phyloP scores from a whole-genome alignment of 2,797 vertebrate genomes.

The Psittacula derbiana region DNA sequence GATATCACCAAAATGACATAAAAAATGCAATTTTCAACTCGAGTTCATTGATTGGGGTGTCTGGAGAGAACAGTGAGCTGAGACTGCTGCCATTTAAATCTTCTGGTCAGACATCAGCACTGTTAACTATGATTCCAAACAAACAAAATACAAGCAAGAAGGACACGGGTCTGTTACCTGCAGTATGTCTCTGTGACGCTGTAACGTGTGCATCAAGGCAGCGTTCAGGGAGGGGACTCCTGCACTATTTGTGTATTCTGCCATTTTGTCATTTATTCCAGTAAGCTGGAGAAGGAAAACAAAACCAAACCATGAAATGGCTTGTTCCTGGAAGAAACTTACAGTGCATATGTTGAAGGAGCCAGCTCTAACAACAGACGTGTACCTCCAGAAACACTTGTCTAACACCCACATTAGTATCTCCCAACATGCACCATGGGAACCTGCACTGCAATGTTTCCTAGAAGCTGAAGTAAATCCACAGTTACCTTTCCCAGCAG shows the following conservation, averaged over 20 bases:
- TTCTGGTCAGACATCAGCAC: neutral
- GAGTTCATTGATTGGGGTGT: neutral
- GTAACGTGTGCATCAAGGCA: constrained; percentile 95
- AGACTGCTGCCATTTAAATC: neutral
- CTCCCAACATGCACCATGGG: too few relatives aligned
- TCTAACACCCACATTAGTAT: accelerated
- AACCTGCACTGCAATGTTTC: accelerated
- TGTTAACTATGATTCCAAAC: neutral
- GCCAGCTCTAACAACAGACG: accelerated
- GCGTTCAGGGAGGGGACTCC: constrained; percentile 92
- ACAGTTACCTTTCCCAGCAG: constrained; percentile 89
- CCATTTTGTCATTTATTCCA: constrained; percentile 96
- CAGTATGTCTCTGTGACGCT: constrained; percentile 94
- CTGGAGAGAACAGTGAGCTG: neutral
- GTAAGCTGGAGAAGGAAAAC: constrained; percentile 81
- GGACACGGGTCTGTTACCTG: constrained; percentile 75
- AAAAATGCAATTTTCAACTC: neutral
- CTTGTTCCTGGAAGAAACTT: neutral
- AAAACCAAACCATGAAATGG: neutral
- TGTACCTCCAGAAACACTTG: neutral
- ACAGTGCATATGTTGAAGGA: neutral
- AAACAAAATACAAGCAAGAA: neutral
- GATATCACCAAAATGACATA: neutral
- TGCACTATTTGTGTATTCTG: constrained; percentile 90
- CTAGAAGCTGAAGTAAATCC: neutral